Evolutionary conservation across 2,888 invertebrate genomes (phyloP).

Genomic region (Idaea dimidiata): DNA sequence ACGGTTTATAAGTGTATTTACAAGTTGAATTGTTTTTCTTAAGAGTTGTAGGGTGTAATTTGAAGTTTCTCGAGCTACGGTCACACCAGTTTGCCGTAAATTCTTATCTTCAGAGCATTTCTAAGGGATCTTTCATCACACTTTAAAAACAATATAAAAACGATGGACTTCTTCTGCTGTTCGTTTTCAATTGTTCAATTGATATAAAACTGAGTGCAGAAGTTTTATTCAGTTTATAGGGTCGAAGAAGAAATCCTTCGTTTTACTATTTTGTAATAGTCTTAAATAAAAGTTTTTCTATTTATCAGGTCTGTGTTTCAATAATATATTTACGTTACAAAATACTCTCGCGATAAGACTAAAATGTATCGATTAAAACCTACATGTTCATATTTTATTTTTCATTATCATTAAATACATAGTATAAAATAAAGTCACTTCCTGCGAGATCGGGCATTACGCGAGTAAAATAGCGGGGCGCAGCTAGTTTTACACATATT

Average conservation of each 20-base stretch:
- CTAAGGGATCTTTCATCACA: constrained; percentile 4
- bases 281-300: neutral
- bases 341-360: no score
- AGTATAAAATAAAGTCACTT: no score
- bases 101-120: constrained; percentile 3
- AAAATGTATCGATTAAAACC: no score
- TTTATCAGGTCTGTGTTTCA: neutral
- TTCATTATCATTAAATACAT: no score
- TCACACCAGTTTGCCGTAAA: constrained; percentile 12
- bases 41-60: constrained; percentile 49
- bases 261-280: neutral
- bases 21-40: constrained; percentile 54
- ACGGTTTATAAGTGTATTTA: constrained; percentile 44
- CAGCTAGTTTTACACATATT: no score
- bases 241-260: neutral
- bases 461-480: no score
- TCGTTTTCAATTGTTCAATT: neutral
- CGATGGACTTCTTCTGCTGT: neutral
- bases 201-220: neutral
- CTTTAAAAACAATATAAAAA: neutral
- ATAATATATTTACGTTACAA: no score
- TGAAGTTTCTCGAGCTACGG: constrained; percentile 45
- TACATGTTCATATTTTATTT: no score
- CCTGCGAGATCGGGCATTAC: no score
- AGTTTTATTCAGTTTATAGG: neutral